Conservation (phyloP, 2,888 invertebrate species). For the Eupithecia dodoneata region DNA sequence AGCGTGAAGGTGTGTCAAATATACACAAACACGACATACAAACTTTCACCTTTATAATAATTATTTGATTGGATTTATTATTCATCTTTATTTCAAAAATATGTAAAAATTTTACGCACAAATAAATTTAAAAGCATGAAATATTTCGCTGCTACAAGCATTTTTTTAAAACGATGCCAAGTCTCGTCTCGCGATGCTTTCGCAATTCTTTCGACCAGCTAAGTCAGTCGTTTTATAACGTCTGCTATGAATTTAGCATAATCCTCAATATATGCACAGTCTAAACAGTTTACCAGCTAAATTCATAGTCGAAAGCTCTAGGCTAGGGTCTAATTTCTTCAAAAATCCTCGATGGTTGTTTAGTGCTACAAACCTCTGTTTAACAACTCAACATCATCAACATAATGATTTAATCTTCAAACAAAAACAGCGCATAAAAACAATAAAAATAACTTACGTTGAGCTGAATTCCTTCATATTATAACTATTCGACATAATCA, state of each 20-base stretch:
- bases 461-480: constrained; percentile 81
- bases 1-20: background rate
- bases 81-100: background rate
- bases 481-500: constrained; percentile 73
- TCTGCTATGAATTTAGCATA: background rate
- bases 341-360: background rate
- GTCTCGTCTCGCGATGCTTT: background rate
- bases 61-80: background rate
- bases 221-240: background rate
- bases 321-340: background rate
- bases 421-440: background rate
- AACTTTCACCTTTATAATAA: background rate
- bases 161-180: background rate
- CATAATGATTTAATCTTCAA: background rate
- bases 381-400: background rate
- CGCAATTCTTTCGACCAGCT: background rate
- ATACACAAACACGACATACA: background rate
- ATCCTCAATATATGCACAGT: background rate
- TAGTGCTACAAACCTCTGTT: background rate
- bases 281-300: background rate
- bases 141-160: background rate
- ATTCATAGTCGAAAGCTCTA: background rate
- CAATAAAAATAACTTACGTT: constrained; percentile 63
- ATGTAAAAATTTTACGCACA: background rate
- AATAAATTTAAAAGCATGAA: background rate